Conservation (phyloP, 2,797 vertebrate species). For the Microctenopoma stevenorrisi region DNA sequence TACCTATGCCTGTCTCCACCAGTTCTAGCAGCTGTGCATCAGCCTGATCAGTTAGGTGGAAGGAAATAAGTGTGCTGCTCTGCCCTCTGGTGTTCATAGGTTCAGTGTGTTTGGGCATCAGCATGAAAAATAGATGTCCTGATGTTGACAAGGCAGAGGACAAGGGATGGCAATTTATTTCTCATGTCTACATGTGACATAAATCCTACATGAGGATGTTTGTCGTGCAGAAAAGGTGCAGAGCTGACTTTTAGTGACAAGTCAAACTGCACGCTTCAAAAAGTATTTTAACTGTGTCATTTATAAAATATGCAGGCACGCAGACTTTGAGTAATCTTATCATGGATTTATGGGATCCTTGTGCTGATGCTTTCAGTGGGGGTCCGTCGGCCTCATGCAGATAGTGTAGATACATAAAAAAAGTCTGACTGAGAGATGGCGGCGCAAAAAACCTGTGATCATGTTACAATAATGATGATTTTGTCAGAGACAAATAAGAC, state of each 20-base stretch:
- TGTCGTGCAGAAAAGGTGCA: conserved; percentile 24
- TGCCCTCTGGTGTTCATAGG: conserved; percentile 64
- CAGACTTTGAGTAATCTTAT: conserved; percentile 13
- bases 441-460: not conserved
- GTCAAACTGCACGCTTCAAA: conserved; percentile 22
- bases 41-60: not conserved
- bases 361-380: no score
- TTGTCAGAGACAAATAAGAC: no score
- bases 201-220: conserved; percentile 52
- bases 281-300: conserved; percentile 8
- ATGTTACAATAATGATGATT: not conserved
- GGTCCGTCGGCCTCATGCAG: not conserved
- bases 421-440: not conserved
- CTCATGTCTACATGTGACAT: conserved; percentile 32
- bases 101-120: not conserved
- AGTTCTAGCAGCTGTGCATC: not conserved
- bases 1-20: not conserved
- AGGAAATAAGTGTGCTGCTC: not conserved
- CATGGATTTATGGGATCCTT: conserved; percentile 4
- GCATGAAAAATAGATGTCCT: conserved; percentile 57
- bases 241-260: conserved; percentile 12
- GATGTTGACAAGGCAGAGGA: conserved; percentile 34
- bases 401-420: conserved; percentile 9
- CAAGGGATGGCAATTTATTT: conserved; percentile 43
- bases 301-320: conserved; percentile 46